phyloP scores from a whole-genome alignment of 2,888 invertebrate genomes.

The Oasisia sp. region DNA sequence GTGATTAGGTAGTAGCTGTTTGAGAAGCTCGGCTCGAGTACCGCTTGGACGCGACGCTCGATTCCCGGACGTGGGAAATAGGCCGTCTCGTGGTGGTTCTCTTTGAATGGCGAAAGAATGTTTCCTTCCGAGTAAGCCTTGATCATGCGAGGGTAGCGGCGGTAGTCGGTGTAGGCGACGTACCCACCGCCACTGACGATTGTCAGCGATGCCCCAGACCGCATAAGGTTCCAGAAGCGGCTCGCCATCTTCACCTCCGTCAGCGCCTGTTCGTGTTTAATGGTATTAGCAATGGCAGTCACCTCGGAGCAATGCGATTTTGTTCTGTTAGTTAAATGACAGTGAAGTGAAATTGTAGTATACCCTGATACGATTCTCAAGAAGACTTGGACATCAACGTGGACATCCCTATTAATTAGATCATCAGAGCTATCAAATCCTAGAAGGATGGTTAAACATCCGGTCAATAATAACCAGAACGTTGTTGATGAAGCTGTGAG shows the following conservation, averaged over 20 bases:
- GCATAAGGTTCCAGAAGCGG: background rate
- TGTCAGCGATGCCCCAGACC: conserved; percentile 17
- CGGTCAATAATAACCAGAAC: no score
- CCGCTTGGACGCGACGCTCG: conserved; percentile 23
- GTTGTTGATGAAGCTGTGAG: no score
- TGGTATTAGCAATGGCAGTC: background rate
- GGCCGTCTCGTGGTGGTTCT: conserved; percentile 36
- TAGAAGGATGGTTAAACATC: no score
- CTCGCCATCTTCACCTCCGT: background rate
- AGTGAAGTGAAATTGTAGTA: no score
- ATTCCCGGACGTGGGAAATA: conserved; percentile 32
- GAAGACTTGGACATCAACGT: no score
- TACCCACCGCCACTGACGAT: conserved; percentile 30
- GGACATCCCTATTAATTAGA: no score
- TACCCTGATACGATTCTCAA: no score
- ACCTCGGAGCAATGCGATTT: background rate
- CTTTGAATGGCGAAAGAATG: conserved; percentile 38
- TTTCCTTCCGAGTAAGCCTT: conserved; percentile 35
- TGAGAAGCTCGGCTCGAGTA: conserved; percentile 25
- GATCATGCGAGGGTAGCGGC: conserved; percentile 36
- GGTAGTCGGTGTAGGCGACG: conserved; percentile 39
- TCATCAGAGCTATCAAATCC: no score
- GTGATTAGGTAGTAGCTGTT: conserved; percentile 43
- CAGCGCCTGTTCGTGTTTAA: background rate
- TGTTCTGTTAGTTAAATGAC: no score